Conservation (phyloP, 35 echinoderm and acorn worm species). For the Holothuria glaberrima region DNA sequence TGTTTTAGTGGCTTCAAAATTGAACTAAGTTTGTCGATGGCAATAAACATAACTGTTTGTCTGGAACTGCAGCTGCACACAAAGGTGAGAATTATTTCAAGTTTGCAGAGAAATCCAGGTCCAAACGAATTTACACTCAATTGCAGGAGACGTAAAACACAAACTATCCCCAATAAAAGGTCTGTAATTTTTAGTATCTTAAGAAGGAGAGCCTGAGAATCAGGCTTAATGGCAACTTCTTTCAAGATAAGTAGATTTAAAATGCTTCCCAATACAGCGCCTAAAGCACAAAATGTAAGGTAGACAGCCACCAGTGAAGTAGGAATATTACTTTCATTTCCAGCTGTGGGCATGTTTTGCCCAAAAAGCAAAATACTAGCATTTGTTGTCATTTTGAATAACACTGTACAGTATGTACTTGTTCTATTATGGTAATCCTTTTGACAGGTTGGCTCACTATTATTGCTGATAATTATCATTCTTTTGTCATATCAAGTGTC, state of each 20-base stretch:
- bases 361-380: no score
- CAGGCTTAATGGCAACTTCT: background rate
- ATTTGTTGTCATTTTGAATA: no score
- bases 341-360: no score
- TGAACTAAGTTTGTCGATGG: background rate
- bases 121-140: background rate
- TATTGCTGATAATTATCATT: no score
- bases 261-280: background rate
- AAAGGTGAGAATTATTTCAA: background rate
- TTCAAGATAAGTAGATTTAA: background rate
- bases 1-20: conserved; percentile 2
- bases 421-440: no score
- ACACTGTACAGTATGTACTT: no score
- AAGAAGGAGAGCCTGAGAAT: conserved; percentile 8
- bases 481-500: no score
- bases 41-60: background rate
- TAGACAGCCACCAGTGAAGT: no score
- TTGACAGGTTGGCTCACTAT: no score
- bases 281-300: background rate
- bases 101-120: background rate
- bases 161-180: background rate
- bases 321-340: no score
- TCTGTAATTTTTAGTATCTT: background rate
- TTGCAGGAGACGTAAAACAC: background rate
- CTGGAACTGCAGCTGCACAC: background rate